Percentiles rank a stretch among this genome's conserved stretches.
Evolutionary conservation across 2,888 invertebrate species (phyloP).

Genomic region (Drepana falcataria): DNA sequence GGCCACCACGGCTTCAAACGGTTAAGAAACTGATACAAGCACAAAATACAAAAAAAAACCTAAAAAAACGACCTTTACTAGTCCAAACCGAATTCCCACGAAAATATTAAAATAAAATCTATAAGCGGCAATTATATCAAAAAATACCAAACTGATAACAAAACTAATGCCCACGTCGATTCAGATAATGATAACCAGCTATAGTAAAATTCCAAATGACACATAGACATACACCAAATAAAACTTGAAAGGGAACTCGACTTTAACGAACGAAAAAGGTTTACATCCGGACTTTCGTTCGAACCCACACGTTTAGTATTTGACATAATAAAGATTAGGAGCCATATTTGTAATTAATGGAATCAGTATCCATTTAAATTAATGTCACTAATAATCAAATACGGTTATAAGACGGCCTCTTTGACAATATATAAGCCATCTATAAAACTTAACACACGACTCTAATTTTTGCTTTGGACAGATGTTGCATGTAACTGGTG

Average conservation of each 20-base stretch:
- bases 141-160: constrained; percentile 30
- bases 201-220: constrained; percentile 51
- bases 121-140: background rate
- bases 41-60: too few relatives aligned
- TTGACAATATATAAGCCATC: constrained; percentile 48
- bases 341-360: constrained; percentile 67
- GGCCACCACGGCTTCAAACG: too few relatives aligned
- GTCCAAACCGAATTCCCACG: background rate
- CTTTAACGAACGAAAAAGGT: constrained; percentile 38
- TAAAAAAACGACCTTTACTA: background rate
- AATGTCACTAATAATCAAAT: constrained; percentile 44
- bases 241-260: constrained; percentile 33
- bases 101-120: background rate
- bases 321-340: constrained; percentile 62
- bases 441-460: constrained; percentile 41
- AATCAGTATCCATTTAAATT: constrained; percentile 58
- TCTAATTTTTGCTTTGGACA: constrained; percentile 43
- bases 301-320: constrained; percentile 35
- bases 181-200: constrained; percentile 62
- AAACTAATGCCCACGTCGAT: constrained; percentile 61
- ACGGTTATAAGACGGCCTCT: constrained; percentile 46
- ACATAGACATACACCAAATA: constrained; percentile 47
- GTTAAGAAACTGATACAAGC: too few relatives aligned
- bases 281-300: constrained; percentile 23
- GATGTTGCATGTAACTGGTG: constrained; percentile 31